These are phyloP conservation scores for Antedon mediterranea DNA, from an alignment of 53 echinoderm and acorn worm species.

Conservation along the genomic window DNA sequence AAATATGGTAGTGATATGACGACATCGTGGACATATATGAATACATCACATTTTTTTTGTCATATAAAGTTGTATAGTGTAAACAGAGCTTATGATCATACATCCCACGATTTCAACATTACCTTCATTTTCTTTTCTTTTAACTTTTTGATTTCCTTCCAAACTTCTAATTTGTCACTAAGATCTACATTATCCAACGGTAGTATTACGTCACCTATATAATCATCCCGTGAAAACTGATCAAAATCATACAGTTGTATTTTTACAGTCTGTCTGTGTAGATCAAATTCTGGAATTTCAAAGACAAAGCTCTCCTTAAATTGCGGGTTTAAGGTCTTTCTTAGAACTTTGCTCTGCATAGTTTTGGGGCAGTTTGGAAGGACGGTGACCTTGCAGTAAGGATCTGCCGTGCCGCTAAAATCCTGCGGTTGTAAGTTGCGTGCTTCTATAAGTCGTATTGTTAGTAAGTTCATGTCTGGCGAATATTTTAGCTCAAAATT, in stretches of 20 bases:
- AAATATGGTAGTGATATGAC: too few species aligned
- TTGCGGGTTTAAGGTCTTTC: constrained; percentile 68
- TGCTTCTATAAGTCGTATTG: constrained; percentile 76
- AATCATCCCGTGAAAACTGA: constrained; percentile 97
- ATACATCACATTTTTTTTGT: too few species aligned
- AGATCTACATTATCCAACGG: constrained; percentile 70
- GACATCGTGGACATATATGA: too few species aligned
- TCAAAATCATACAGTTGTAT: constrained; percentile 85
- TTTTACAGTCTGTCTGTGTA: constrained; percentile 82
- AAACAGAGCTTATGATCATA: too few species aligned
- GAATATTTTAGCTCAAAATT: constrained; percentile 94
- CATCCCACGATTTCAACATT: constrained; percentile 1
- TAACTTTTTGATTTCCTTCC: constrained; percentile 70
- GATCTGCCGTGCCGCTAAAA: constrained; percentile 92
- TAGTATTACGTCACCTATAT: constrained; percentile 64
- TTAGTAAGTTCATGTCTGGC: constrained; percentile 76
- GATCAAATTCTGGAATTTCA: constrained; percentile 83
- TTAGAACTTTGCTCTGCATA: constrained; percentile 74
- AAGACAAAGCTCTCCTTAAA: constrained; percentile 95
- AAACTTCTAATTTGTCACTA: constrained; percentile 90
- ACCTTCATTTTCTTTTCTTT: constrained; percentile 13
- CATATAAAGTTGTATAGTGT: too few species aligned
- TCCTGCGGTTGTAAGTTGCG: constrained; percentile 73
- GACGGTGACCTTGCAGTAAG: constrained; percentile 86
- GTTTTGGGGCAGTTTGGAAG: constrained; percentile 51